These are phyloP conservation scores for Cotesia glomerata DNA, from an alignment of 1,140 invertebrate species.

Conservation along the genomic window DNA sequence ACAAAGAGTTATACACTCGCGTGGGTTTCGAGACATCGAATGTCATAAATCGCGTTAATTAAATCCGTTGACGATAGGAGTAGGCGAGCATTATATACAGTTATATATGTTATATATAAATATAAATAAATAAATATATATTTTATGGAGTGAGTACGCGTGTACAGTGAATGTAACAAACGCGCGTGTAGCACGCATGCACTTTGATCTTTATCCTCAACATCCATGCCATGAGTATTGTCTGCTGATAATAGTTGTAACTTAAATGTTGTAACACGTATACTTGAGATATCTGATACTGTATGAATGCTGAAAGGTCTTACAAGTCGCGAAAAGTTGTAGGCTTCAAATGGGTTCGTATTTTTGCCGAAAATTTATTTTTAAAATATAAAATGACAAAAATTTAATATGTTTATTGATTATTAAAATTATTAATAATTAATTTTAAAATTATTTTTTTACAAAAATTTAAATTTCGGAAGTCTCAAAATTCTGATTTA, in stretches of 20 bases:
- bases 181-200: conserved; percentile 44
- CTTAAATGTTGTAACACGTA: too few species aligned
- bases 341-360: too few species aligned
- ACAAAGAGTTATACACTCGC: conserved; percentile 19
- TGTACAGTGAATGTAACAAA: conserved; percentile 38
- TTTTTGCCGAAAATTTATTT: too few species aligned
- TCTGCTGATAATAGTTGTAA: too few species aligned
- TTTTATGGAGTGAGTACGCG: background rate
- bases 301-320: background rate
- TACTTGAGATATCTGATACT: background rate
- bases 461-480: too few species aligned
- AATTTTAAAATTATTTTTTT: too few species aligned
- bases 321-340: background rate
- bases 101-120: background rate
- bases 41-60: conserved; percentile 45
- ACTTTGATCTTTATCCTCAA: conserved; percentile 38
- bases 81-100: conserved; percentile 8
- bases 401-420: too few species aligned
- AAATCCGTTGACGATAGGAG: conserved; percentile 35
- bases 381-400: too few species aligned
- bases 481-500: too few species aligned
- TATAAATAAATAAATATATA: too few species aligned
- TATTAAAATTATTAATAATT: too few species aligned
- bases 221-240: too few species aligned
- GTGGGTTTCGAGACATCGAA: conserved; percentile 21